A percentile compares a stretch with the other conserved stretches of the same genome.
phyloP scores from a whole-genome alignment of 2,797 vertebrate genomes.

The Streptopelia turtur region DNA sequence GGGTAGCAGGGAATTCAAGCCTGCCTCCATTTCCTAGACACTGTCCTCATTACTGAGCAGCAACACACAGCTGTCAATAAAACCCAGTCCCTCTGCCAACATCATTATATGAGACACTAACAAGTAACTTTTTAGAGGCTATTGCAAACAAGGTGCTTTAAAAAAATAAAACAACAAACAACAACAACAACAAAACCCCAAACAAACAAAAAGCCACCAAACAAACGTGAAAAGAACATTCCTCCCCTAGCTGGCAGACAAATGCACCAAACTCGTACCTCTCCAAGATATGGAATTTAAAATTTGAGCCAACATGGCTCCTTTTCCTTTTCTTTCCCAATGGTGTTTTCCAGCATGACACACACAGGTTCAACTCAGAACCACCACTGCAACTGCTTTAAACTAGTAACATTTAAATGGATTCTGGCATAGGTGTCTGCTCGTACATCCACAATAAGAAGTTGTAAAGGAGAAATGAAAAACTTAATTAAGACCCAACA shows the following conservation, averaged over 20 bases:
- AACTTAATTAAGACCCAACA: neutral
- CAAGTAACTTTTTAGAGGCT: neutral
- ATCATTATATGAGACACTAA: neutral
- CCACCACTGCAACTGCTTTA: neutral
- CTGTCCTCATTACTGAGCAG: neutral
- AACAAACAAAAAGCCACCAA: no score
- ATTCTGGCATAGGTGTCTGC: neutral
- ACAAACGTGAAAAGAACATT: neutral
- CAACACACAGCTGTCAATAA: rapidly evolving
- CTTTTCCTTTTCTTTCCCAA: neutral
- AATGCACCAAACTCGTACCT: rapidly evolving
- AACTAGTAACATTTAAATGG: neutral
- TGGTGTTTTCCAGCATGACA: neutral
- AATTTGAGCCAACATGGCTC: neutral
- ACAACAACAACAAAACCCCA: no score
- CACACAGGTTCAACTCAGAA: neutral
- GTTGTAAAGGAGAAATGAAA: neutral
- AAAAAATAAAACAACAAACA: neutral
- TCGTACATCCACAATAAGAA: neutral
- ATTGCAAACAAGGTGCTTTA: neutral
- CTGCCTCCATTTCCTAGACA: neutral
- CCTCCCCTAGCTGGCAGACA: neutral
- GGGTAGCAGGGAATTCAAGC: neutral
- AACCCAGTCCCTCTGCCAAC: neutral
- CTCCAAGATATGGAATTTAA: neutral